Base-by-base conservation (phyloP, 23 tunicate genomes). In the Ciona savignyi region DNA sequence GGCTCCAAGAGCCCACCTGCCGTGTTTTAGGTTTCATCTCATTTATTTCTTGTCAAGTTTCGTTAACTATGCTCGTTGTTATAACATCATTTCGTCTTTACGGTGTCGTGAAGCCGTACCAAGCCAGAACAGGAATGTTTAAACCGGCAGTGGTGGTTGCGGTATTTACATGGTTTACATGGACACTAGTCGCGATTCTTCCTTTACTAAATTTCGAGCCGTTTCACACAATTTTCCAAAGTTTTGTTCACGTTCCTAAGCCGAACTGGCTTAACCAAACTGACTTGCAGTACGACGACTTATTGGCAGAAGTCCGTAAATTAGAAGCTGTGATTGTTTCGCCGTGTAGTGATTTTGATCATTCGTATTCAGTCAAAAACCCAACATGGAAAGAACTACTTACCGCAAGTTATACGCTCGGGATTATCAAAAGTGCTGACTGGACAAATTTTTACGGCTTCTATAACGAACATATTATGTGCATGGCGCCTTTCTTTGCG, bases 391-490 rank as follows among this genome's bases (percentile, higher is more conserved):
- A 26, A 28, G 32, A 75, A 63, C 51, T 75, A 4, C 2, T 75
- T 4, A 29, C 6, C 23, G 33, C 67, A 24, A 66, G 65, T 62
- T n/a, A 26, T 1, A 2, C 60, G 2, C 28, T 75, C 28, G 60
- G 61, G 6, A 33, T 75, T 62, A 22, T 75, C 9, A 27, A 25
- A 25, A 51, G 29, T 2, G 31, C 30, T 1, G 51, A 31, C 23
- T 2, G 21, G 3, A 25, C 64, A 3, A 25, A 23, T 25, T 75
- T 6, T 30, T 75, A 49, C 31, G 79, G 79, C 1, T 75, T 51
- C 48, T 75, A 75, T 70, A 75, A 75, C 51, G 79, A 75, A 30
- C 69, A 56, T 22, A 62, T 66, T 30, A 66, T 75, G 9, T 75
- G 79, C 70, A 75, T 66, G 49, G 79, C 79, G 56, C 56, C 56